These are phyloP conservation scores for Hemicordylus capensis DNA, from an alignment of 2,113 vertebrate genomes.

Conservation along the genomic window DNA sequence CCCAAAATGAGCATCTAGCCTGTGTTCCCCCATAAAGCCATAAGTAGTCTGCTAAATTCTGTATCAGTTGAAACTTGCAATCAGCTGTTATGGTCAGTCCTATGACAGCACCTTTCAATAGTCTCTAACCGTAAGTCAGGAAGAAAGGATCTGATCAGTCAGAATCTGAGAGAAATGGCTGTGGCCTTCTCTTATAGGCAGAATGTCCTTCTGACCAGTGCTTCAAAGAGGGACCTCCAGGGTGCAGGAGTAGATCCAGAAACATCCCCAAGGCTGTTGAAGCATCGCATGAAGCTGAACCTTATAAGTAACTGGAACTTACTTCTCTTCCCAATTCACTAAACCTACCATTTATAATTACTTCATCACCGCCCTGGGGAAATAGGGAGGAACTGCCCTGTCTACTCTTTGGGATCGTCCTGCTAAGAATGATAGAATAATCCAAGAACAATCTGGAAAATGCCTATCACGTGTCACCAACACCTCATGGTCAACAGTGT, in stretches of 20 bases:
- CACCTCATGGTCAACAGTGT: neutral
- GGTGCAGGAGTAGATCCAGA: neutral
- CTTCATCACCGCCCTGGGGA: neutral
- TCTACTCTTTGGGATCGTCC: neutral
- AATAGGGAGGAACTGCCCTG: neutral
- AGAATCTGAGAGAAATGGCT: too few relatives aligned
- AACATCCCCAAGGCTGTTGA: neutral
- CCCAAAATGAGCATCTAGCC: too few relatives aligned
- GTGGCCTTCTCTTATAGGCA: too few relatives aligned
- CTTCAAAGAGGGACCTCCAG: too few relatives aligned
- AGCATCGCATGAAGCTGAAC: neutral
- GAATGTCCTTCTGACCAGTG: too few relatives aligned
- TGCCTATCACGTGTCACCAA: neutral
- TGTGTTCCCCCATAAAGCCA: too few relatives aligned
- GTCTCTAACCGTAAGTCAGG: too few relatives aligned
- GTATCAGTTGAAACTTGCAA: too few relatives aligned
- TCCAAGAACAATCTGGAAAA: neutral
- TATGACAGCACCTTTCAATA: too few relatives aligned
- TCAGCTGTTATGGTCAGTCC: too few relatives aligned
- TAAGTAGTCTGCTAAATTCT: too few relatives aligned
- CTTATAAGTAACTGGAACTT: neutral
- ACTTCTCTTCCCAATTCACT: neutral
- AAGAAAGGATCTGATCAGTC: too few relatives aligned
- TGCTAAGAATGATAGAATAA: neutral
- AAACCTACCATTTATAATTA: neutral